phyloP scores from a whole-genome alignment of 1,140 invertebrate species.

The Ctenoplectra terminalis region DNA sequence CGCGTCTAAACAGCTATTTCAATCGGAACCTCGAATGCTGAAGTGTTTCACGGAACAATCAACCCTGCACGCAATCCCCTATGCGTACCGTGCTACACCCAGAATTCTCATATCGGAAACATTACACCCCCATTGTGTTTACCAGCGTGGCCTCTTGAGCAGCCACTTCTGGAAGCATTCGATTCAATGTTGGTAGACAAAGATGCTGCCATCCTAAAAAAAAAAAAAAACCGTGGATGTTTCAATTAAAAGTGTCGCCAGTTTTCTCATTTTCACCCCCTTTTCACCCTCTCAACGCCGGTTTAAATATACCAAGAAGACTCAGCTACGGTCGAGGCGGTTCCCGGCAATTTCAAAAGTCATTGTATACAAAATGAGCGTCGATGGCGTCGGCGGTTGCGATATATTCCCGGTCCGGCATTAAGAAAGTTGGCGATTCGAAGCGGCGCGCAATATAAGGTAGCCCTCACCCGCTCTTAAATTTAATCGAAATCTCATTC shows the following conservation, averaged over 20 bases:
- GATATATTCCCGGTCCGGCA: constrained; percentile 19
- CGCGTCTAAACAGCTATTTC: not conserved
- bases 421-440: constrained; percentile 60
- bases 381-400: not conserved
- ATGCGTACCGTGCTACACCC: not conserved
- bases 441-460: constrained; percentile 32
- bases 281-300: too few relatives aligned
- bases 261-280: not conserved
- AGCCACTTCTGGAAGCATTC: not conserved
- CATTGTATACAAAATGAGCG: constrained; percentile 44
- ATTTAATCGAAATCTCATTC: constrained; percentile 66
- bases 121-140: constrained; percentile 5
- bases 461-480: constrained; percentile 38
- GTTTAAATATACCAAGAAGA: not conserved
- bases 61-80: not conserved
- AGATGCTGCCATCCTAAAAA: too few relatives aligned
- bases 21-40: not conserved
- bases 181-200: not conserved
- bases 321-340: too few relatives aligned
- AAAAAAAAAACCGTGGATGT: not conserved
- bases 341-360: constrained; percentile 23
- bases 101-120: constrained; percentile 4
- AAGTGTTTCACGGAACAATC: constrained; percentile 10
- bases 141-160: not conserved
- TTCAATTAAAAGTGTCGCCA: constrained; percentile 20